Evolutionary conservation across 2,888 invertebrate genomes (phyloP), one percentile per base, ranked within the genome.

Genomic region (Plebejus argus): DNA sequence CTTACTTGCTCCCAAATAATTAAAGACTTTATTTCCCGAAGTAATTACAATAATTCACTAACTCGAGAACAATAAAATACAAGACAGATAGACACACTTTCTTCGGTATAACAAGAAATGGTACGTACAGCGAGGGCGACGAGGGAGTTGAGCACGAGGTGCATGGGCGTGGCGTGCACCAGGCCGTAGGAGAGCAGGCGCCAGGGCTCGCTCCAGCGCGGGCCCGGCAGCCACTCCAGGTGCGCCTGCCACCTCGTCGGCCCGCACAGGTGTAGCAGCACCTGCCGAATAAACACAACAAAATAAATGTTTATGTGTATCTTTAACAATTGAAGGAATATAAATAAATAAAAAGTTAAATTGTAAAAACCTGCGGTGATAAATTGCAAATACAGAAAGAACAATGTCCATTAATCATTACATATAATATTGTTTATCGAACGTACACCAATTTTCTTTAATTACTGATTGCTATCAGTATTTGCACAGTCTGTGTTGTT

Each of bases 151-250:
- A 98, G 95, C 33, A 96, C 94, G 79, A 98, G 92, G 88, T 98
- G 98, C 75, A 96, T 94, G 84, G 95, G 94, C 89, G 96, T 96
- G 77, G 97, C 96, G 91, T 98, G 98, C 78, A 98, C 91, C 82
- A 97, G 93, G 94, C 97, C 97, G 89, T 98, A 98, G 70, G 96
- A 96, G 78, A 97, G 86, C 85, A 97, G 96, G 81, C 98, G 95
- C 98, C 98, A 98, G 45, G 96, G 93, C 88, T 97, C 95, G 72
- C 92, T 89, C 82, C 96, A 94, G 89, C 96, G 95, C 82, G 82
- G 84, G 12, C 82, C 84, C 49, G 92, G 92, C 15, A 86, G 82
- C 92, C 92, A 93, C 84, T 92, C 90, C 80, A 93, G 84, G 78
- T 78, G 79, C 66, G 82, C 81, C 56, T 86, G 87, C 81, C 86